A percentile compares a stretch with the other conserved stretches of the same genome.
phyloP scores from a whole-genome alignment of 2,797 vertebrate species.

The Gallinago nigripennis region DNA sequence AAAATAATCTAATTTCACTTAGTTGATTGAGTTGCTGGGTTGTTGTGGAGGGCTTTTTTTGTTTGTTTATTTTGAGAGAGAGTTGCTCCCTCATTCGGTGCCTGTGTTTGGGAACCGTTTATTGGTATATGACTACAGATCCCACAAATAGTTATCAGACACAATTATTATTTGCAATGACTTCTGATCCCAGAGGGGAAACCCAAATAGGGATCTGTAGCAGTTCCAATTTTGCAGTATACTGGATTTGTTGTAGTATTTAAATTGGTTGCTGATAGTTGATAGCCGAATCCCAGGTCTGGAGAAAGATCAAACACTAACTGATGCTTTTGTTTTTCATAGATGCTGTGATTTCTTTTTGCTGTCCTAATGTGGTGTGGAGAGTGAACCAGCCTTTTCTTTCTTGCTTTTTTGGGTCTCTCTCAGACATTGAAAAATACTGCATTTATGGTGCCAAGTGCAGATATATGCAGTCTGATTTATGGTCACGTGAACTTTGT shows the following conservation, averaged over 20 bases:
- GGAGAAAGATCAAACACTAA: background rate
- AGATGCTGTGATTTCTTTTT: background rate
- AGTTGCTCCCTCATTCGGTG: background rate
- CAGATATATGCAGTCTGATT: background rate
- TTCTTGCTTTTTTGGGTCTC: background rate
- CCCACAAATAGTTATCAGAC: accelerated
- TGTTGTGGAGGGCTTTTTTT: background rate
- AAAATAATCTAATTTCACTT: background rate
- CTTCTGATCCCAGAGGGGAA: background rate
- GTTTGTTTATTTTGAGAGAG: background rate
- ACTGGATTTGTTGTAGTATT: background rate
- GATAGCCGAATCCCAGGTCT: background rate
- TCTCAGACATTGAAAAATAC: background rate
- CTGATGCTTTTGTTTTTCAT: background rate
- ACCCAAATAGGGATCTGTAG: background rate
- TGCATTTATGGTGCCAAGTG: background rate
- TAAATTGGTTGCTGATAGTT: background rate
- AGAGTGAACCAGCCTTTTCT: background rate
- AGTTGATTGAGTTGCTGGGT: background rate
- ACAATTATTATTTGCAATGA: background rate
- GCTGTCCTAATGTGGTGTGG: background rate
- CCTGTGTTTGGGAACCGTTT: background rate
- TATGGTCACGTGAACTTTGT: background rate
- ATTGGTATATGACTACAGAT: background rate
- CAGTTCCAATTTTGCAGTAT: background rate